These are phyloP conservation scores for Troides oblongomaculatus DNA, from an alignment of 2,888 invertebrate genomes.

Conservation along the genomic window DNA sequence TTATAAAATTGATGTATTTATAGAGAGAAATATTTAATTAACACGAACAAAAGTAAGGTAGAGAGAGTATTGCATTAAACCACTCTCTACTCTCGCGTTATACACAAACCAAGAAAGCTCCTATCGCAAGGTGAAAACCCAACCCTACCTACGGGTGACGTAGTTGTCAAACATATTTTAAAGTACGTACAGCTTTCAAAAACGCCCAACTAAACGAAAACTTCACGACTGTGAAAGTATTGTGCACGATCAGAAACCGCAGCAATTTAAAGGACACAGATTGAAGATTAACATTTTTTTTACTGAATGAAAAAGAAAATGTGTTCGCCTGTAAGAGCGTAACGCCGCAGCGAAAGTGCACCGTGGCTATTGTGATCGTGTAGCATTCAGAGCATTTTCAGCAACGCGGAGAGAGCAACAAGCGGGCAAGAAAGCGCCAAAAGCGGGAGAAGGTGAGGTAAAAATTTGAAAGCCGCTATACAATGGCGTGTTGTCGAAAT, in stretches of 20 bases:
- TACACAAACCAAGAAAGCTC: slow-evolving; percentile 64
- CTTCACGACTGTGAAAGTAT: slow-evolving; percentile 38
- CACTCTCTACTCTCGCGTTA: slow-evolving; percentile 47
- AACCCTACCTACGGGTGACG: slow-evolving; percentile 55
- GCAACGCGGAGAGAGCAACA: slow-evolving; percentile 59
- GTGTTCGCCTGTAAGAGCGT: slow-evolving; percentile 40
- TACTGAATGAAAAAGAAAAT: slow-evolving; percentile 20
- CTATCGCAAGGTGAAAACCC: slow-evolving; percentile 64
- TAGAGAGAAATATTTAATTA: too few species aligned
- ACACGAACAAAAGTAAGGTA: background rate
- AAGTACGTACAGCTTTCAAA: slow-evolving; percentile 43
- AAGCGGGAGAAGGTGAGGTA: slow-evolving; percentile 69
- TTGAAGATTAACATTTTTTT: slow-evolving; percentile 18
- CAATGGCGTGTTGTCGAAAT: slow-evolving; percentile 80
- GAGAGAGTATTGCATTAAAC: slow-evolving; percentile 44
- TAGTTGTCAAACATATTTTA: slow-evolving; percentile 54
- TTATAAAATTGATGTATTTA: too few species aligned
- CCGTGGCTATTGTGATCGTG: slow-evolving; percentile 58
- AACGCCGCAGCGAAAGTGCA: slow-evolving; percentile 73
- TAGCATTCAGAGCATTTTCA: slow-evolving; percentile 73
- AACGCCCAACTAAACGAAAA: slow-evolving; percentile 37
- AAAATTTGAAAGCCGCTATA: slow-evolving; percentile 79
- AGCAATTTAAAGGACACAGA: slow-evolving; percentile 24
- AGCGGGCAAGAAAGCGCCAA: slow-evolving; percentile 64
- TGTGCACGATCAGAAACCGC: slow-evolving; percentile 21